Base-by-base conservation (phyloP, 2,888 invertebrate genomes). In the Phyllotreta cruciferae region DNA sequence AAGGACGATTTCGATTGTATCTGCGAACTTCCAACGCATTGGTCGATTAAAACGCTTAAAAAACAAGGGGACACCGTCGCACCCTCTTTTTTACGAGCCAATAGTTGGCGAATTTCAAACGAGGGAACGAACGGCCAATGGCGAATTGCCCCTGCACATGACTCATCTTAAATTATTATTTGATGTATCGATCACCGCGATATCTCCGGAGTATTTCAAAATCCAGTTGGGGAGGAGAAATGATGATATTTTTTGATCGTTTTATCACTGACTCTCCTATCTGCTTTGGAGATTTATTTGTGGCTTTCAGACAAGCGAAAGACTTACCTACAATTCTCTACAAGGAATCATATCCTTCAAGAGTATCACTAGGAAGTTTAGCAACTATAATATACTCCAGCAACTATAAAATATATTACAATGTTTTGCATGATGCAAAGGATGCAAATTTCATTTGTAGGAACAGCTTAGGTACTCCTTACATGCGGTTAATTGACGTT, bases 31-130 rank as follows among this genome's bases (percentile, higher is more conserved):
- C 10, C 56, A 61, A 65, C 60, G 70, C 66, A 78, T 77, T 78
- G 78, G 78, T 69, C 70, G 67, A 64, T 65, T 74, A 75, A 77
- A 77, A 77, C 73, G 73, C 71, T 71, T 77, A 78, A 78, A 78
- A 78, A 78, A 78, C 75, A 74, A 71, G 76, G 77, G 77, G 73
- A 72, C 73, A 72, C 54, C 13, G 55, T 69, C 72, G 69, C 73
- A 75, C 75, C 77, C 76, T 74, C 74, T 76, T 75, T 75, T 75
- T 73, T 74, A 73, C 55, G 66, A 71, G 71, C 78, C 77, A 78
- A 78, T 78, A 68, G 47, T 47, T 56, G 44, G 73, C 69, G 71
- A 71, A 70, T 74, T 74, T 73, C 63, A 70, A 70, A 73, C 67
- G 70, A 71, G 75, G 77, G 73, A 70, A 70, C 70, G 56, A 64